Base-by-base conservation (phyloP, 2,113 vertebrate genomes). In the Campylorhamphus procurvoides region DNA sequence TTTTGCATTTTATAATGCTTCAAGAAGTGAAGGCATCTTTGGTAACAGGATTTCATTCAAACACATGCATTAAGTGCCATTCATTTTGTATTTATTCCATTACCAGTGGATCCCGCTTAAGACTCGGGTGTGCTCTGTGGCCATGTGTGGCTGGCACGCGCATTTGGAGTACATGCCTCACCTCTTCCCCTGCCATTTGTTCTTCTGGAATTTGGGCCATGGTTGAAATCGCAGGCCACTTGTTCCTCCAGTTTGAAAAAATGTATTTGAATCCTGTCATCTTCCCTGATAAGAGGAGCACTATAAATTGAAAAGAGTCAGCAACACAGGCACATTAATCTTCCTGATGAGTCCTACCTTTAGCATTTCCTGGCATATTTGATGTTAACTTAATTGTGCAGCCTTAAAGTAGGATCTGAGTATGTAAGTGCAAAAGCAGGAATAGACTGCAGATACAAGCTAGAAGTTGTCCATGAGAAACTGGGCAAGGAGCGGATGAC, bases 271-370 rank as follows among this genome's bases (percentile, higher is more conserved):
- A 82, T 85, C 29, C 63, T 74, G 2, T 87, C 76, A 46, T 94
- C 93, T 95, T 91, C 74, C 56, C 52, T 90, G 84, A 59, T 90
- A 84, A 94, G 80, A 84, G 59, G 33, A 95, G 60, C 64, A 39
- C 68, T 82, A 40, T 84, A 92, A 92, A 92, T 96, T 95, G 73
- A 83, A 84, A 44, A 55, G 76, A 80, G 44, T 82, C 72, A 73
- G 67, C 68, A 93, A 9, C 73, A 17, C 67, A 50, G 56, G 46
- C 50, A 55, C 80, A 82, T 93, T 94, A 86, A 95, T 95, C 83
- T 90, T 89, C 76, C 62, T 84, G 60, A 79, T 84, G 78, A 81
- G 55, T 74, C 77, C 87, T 87, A 71, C 73, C 76, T 93, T 90
- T 90, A 33, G 3, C 64, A 37, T 87, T 95, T 91, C 73, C 60